phyloP scores from a whole-genome alignment of 1,140 invertebrate species.

The Hylyphantes graminicola region DNA sequence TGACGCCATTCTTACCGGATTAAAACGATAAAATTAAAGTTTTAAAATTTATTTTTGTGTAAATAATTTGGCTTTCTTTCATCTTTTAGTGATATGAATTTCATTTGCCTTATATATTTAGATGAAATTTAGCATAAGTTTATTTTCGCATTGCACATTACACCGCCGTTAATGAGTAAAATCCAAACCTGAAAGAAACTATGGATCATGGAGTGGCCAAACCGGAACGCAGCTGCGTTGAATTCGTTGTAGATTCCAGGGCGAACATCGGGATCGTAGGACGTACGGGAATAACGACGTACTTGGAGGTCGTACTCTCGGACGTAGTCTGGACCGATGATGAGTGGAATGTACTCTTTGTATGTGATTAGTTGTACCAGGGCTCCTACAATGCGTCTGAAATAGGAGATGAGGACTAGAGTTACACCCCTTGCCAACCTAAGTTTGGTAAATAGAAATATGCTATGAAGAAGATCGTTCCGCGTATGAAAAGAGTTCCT shows the following conservation, averaged over 20 bases:
- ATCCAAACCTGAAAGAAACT: conserved; percentile 9
- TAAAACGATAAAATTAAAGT: no score
- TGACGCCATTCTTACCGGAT: no score
- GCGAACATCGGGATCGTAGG: conserved; percentile 86
- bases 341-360: conserved; percentile 71
- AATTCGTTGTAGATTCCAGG: conserved; percentile 71
- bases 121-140: no score
- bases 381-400: conserved; percentile 62
- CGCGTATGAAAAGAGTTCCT: no score
- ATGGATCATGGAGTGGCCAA: conserved; percentile 88
- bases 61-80: no score
- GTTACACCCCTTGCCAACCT: no score
- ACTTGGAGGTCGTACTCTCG: conserved; percentile 88
- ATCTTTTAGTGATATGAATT: no score
- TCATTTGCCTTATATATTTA: no score
- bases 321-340: conserved; percentile 68
- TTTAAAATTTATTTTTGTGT: no score
- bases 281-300: conserved; percentile 86
- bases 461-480: no score
- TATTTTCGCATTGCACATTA: no score
- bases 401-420: background rate
- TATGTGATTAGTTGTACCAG: conserved; percentile 71
- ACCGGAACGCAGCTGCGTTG: conserved; percentile 80
- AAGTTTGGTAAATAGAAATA: no score
- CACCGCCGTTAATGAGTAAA: background rate